Base-by-base conservation (phyloP, 1,140 invertebrate genomes). In the Pseudomyrmex gracilis region DNA sequence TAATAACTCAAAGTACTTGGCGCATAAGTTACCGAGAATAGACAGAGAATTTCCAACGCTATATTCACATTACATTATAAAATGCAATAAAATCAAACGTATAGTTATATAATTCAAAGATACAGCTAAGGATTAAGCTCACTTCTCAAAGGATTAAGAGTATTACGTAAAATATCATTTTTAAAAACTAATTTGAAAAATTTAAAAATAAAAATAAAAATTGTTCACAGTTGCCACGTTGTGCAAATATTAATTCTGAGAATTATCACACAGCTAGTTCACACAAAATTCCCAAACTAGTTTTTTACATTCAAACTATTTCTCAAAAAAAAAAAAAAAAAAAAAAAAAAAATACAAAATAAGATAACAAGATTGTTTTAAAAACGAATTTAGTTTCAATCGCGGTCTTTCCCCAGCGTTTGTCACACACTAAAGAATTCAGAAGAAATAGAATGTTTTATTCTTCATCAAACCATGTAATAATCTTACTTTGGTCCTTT, bases 321-420 rank as follows among this genome's bases (percentile, higher is more conserved):
- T 20, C 34, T 66, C 43, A 24, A 9, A 4, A 7, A 70, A 70
- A 58, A 60, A 49, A 55, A 49, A 61, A 58, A 60, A 49, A 55
- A 24, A 9, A 4, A 7, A 70, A 70, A 58, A 60, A 49, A 55
- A 49, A 61, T 8, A 45, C 4, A 15, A 68, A 8, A 45, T 17
- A 57, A 47, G 5, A 51, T 15, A 7, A 5, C 17, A 43, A 68
- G 7, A 80, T 78, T 17, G 70, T 12, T 57, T 78, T n/a, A n/a
- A n/a, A n/a, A n/a, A n/a, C n/a, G n/a, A n/a, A 17, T 57, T 68
- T 80, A 70, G 17, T 57, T 68, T 12, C 49, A 17, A 70, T 68
- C 20, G 20, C 51, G 7, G 49, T 20, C n/a, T 15, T 15, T 34
- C 34, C 24, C 0, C 5, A 47, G 1, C 12, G 3, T 60, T 70